Evolutionary conservation across 2,797 vertebrate species (phyloP).

Genomic region (Poeciliopsis presidionis): DNA sequence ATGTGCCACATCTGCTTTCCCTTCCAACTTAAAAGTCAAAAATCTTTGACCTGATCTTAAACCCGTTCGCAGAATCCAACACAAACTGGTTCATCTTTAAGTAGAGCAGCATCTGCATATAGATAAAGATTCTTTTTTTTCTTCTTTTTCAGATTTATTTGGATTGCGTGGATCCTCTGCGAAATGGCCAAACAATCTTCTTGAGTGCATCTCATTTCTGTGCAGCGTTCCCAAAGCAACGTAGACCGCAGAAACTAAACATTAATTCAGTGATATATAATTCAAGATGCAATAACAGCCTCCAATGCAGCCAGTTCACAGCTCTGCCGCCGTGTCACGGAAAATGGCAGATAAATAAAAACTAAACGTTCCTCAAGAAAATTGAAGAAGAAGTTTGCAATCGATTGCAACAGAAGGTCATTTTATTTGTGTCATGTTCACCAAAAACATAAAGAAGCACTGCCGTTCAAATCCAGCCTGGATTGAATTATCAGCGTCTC

Average conservation of each 20-base stretch:
- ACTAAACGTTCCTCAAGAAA: neutral
- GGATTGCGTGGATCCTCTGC: neutral
- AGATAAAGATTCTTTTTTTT: neutral
- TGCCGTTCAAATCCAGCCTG: neutral
- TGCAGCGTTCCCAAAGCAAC: neutral
- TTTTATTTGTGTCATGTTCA: neutral
- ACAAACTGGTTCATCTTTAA: neutral
- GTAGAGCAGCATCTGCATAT: neutral
- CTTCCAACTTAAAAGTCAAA: neutral
- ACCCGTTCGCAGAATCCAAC: neutral
- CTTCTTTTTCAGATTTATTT: neutral
- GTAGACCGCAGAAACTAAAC: neutral
- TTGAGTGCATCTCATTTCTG: neutral
- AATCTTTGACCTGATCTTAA: neutral
- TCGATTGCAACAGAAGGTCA: neutral
- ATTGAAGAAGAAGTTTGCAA: neutral
- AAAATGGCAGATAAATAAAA: neutral
- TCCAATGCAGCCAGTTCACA: neutral
- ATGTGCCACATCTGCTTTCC: slow-evolving; percentile 1
- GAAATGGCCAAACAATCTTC: neutral
- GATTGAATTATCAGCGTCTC: neutral
- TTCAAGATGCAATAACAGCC: neutral
- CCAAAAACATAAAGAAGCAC: neutral
- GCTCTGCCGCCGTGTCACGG: neutral
- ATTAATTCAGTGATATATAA: neutral